Conservation (phyloP, 2,888 invertebrate species). For the Limenitis camilla region DNA sequence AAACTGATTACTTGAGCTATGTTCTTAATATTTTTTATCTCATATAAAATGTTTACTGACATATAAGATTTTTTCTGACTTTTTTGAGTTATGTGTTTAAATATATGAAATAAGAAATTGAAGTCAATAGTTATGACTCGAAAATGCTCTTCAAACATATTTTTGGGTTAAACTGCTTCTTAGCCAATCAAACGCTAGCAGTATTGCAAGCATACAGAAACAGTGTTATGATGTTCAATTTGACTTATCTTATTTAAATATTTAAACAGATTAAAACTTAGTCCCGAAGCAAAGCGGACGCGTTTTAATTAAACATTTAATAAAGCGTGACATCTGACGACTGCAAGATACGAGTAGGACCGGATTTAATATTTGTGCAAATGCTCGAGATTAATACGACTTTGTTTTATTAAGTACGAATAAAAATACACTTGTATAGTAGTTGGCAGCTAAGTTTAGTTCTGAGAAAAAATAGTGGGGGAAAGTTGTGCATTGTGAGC, state of each 20-base stretch:
- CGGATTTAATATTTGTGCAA: conserved; percentile 1
- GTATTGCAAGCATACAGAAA: background rate
- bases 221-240: background rate
- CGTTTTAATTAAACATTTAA: conserved; percentile 14
- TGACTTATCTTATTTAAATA: background rate
- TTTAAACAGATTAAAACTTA: conserved; percentile 7
- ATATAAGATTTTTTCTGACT: background rate
- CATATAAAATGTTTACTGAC: background rate
- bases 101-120: too few relatives aligned
- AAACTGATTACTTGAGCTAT: background rate
- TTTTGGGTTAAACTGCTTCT: background rate
- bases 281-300: conserved; percentile 6
- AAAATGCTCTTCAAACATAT: background rate
- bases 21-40: background rate
- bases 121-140: too few relatives aligned
- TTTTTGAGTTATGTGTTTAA: too few relatives aligned
- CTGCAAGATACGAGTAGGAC: conserved; percentile 2
- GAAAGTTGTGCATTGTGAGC: too few relatives aligned
- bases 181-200: background rate
- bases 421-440: too few relatives aligned
- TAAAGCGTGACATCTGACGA: conserved; percentile 7
- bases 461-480: too few relatives aligned
- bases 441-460: too few relatives aligned
- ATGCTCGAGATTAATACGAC: conserved; percentile 1
- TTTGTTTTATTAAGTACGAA: background rate